Percentiles rank a stretch among this genome's conserved stretches.
These are phyloP conservation scores for Pica pica DNA, from an alignment of 2,113 vertebrate genomes.

Conservation along the genomic window DNA sequence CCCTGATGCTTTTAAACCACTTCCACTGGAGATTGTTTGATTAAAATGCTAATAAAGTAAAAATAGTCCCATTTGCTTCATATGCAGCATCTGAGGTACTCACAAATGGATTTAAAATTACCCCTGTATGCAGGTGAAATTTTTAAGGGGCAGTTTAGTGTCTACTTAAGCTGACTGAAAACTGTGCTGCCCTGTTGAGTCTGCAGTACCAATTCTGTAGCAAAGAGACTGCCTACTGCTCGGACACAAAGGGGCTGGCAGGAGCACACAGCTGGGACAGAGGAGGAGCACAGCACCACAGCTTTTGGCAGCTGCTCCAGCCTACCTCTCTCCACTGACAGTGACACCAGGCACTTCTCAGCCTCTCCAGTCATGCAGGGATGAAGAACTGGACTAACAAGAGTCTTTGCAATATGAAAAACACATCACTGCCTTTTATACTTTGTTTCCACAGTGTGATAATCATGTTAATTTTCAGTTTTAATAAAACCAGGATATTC, in stretches of 20 bases:
- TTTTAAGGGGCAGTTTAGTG: not conserved
- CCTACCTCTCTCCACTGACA: not conserved
- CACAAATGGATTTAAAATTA: constrained; percentile 23
- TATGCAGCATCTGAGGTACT: not conserved
- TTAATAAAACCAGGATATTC: not conserved
- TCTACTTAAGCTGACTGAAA: not conserved
- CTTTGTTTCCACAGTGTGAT: not conserved
- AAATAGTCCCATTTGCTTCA: not conserved
- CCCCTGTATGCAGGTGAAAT: not conserved
- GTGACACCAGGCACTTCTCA: not conserved
- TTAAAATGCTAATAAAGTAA: not conserved
- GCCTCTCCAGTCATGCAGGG: not conserved
- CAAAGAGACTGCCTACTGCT: not conserved
- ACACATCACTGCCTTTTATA: not conserved
- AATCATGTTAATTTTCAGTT: not conserved
- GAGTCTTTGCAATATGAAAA: not conserved
- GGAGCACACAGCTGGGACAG: not conserved
- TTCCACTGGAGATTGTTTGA: not conserved
- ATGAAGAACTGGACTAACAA: not conserved
- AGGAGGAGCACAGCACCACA: not conserved
- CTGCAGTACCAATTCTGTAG: not conserved
- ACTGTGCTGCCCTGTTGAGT: not conserved
- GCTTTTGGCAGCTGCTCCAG: not conserved
- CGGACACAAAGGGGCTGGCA: not conserved
- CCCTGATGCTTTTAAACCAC: not conserved